These are phyloP conservation scores for Myiopsitta monachus DNA, from an alignment of 2,113 vertebrate species.

Conservation along the genomic window DNA sequence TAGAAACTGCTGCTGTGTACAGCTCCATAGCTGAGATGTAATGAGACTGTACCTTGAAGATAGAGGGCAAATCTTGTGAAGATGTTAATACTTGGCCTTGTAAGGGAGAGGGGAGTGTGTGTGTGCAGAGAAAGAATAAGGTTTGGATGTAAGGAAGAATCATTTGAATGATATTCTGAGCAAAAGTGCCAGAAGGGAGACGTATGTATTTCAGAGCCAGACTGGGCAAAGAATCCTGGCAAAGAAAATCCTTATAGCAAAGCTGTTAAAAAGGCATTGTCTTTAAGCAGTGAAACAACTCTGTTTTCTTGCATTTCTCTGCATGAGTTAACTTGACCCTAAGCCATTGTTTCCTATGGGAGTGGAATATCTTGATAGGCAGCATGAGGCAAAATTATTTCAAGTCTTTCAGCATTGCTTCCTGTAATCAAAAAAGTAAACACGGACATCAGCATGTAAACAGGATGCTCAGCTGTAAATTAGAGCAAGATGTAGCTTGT, in stretches of 20 bases:
- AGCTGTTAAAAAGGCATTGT: conserved; percentile 36
- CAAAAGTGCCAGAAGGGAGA: conserved; percentile 7
- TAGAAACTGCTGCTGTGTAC: not conserved
- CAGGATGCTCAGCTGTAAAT: conserved; percentile 62
- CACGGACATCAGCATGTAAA: conserved; percentile 45
- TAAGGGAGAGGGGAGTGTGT: not conserved
- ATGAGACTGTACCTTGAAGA: not conserved
- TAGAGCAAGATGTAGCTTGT: conserved; percentile 59
- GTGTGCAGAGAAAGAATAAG: not conserved
- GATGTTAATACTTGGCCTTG: not conserved
- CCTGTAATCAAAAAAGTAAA: conserved; percentile 39
- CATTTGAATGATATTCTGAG: not conserved
- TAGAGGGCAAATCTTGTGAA: not conserved
- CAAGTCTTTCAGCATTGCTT: conserved; percentile 30
- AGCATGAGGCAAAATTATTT: conserved; percentile 10
- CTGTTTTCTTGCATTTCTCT: not conserved
- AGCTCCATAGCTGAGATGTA: not conserved
- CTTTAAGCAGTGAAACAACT: not conserved
- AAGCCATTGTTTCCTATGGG: not conserved
- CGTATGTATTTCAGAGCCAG: not conserved
- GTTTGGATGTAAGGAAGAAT: not conserved
- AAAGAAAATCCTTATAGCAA: conserved; percentile 4
- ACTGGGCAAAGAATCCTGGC: not conserved
- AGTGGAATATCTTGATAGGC: conserved; percentile 38
- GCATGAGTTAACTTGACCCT: conserved; percentile 38